Evolutionary conservation across 2,113 vertebrate genomes (phyloP).

Genomic region (Chunga burmeisteri): DNA sequence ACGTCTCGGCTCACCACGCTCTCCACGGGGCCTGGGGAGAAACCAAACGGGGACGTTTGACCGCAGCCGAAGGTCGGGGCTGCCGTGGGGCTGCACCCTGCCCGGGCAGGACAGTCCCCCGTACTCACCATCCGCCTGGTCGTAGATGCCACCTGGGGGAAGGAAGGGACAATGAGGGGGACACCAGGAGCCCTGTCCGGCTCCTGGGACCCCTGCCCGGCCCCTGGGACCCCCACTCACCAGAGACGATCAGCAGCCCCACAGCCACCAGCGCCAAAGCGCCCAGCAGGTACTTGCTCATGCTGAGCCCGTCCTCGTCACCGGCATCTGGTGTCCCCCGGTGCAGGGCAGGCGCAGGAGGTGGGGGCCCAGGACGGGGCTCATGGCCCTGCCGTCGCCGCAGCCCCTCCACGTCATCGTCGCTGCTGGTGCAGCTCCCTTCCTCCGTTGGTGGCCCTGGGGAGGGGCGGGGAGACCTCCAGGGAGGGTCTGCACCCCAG

Average conservation of each 20-base stretch:
- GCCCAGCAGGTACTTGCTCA: slow-evolving; percentile 84
- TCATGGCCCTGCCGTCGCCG: slow-evolving; percentile 16
- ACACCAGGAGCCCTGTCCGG: rapidly evolving
- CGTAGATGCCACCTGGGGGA: slow-evolving; percentile 80
- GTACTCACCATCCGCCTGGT: slow-evolving; percentile 77
- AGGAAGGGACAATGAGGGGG: neutral
- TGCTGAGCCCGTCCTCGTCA: slow-evolving; percentile 59
- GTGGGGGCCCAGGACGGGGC: rapidly evolving
- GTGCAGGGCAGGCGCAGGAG: rapidly evolving
- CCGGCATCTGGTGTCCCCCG: neutral
- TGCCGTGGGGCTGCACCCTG: neutral
- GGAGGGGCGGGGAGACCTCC: rapidly evolving
- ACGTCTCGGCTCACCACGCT: neutral
- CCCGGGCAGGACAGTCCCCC: rapidly evolving
- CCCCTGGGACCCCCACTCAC: slow-evolving; percentile 61
- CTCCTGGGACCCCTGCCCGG: neutral
- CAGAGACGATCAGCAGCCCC: slow-evolving; percentile 81
- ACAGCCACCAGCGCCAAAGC: slow-evolving; percentile 79
- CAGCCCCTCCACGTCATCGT: slow-evolving; percentile 54
- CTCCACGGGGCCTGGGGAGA: slow-evolving; percentile 30
- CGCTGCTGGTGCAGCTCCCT: slow-evolving; percentile 17
- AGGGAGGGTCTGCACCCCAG: neutral
- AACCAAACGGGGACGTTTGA: neutral
- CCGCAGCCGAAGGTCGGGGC: rapidly evolving
- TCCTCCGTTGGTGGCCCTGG: neutral